A percentile compares a stretch with the other conserved stretches of the same genome.
These are phyloP conservation scores for Drosophila mulleri DNA, from an alignment of 2,888 invertebrate species.

Conservation along the genomic window DNA sequence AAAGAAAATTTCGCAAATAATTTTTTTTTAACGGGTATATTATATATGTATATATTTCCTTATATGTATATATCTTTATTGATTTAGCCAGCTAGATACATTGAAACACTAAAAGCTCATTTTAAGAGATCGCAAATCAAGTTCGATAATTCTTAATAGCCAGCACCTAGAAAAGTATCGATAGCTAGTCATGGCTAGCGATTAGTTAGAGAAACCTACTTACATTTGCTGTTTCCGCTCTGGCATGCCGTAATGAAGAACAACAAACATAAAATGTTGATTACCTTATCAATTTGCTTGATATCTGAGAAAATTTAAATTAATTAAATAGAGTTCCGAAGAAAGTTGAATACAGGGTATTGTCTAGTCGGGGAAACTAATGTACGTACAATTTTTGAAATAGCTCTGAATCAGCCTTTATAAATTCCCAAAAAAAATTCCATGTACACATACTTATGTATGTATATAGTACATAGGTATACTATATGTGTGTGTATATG, in stretches of 20 bases:
- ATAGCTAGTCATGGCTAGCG: not conserved
- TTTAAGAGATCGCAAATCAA: not conserved
- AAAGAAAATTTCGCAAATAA: constrained; percentile 1
- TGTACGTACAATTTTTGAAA: not conserved
- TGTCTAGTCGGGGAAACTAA: not conserved
- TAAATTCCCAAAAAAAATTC: not conserved
- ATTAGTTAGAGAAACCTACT: not conserved
- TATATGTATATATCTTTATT: not conserved
- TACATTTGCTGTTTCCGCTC: not conserved
- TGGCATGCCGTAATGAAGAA: too few species aligned
- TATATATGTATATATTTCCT: too few species aligned
- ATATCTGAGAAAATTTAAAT: not conserved
- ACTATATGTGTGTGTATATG: not conserved
- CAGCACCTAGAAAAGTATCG: not conserved
- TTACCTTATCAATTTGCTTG: not conserved
- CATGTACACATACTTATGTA: not conserved
- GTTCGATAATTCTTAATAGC: not conserved
- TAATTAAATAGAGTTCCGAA: too few species aligned
- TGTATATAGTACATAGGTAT: not conserved
- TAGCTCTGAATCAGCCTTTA: constrained; percentile 18
- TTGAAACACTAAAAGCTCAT: not conserved
- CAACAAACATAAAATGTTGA: not conserved
- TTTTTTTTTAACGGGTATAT: too few species aligned
- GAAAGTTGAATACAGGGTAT: not conserved
- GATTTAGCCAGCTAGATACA: not conserved